These are phyloP conservation scores for Tyria jacobaeae DNA, from an alignment of 2,888 invertebrate species.

Conservation along the genomic window DNA sequence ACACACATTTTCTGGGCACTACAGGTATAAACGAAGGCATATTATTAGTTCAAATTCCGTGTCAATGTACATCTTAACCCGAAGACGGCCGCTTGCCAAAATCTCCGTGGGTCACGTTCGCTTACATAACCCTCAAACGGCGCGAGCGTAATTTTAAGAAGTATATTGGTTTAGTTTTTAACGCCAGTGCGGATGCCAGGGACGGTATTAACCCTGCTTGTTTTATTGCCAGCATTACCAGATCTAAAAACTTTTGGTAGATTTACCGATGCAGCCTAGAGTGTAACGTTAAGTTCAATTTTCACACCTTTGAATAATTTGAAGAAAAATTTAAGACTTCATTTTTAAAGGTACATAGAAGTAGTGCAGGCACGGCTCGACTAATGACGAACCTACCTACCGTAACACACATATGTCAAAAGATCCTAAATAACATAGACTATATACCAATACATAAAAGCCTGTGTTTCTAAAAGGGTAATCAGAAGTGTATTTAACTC, in stretches of 20 bases:
- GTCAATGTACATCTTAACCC: constrained; percentile 55
- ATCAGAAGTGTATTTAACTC: too few species aligned
- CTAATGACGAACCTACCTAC: too few species aligned
- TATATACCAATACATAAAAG: too few species aligned
- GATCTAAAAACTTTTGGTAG: neutral
- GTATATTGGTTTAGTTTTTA: constrained; percentile 83
- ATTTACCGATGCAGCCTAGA: neutral
- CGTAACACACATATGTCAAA: too few species aligned
- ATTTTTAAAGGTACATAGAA: too few species aligned
- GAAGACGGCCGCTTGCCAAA: constrained; percentile 68
- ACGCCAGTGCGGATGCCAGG: constrained; percentile 67
- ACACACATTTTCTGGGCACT: neutral
- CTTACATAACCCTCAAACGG: constrained; percentile 64
- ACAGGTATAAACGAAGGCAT: constrained; percentile 29
- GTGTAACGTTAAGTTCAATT: neutral
- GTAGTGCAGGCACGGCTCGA: too few species aligned
- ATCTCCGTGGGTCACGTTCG: constrained; percentile 67
- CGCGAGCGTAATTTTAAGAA: constrained; percentile 72
- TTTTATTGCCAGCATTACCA: constrained; percentile 57
- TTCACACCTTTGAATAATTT: too few species aligned
- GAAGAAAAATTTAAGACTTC: too few species aligned
- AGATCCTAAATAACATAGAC: too few species aligned
- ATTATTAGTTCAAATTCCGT: constrained; percentile 44
- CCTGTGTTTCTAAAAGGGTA: too few species aligned
- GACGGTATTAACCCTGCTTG: constrained; percentile 68